Percentiles rank a stretch among this genome's conserved stretches.
These are phyloP conservation scores for Nebria salina DNA, from an alignment of 2,888 invertebrate genomes.

Conservation along the genomic window DNA sequence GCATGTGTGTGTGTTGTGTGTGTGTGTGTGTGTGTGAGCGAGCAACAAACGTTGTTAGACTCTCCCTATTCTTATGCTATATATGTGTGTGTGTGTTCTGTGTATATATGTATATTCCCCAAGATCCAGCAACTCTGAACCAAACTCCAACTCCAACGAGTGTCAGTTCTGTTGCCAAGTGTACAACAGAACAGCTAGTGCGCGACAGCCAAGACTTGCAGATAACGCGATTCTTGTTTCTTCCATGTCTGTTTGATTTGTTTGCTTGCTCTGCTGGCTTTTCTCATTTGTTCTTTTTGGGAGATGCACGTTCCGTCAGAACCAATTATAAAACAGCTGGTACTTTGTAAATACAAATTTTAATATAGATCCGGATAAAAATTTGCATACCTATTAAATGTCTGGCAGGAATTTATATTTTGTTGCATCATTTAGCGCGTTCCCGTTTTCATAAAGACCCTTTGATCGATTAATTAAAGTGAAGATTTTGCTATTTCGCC, in stretches of 20 bases:
- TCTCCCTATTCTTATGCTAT: background rate
- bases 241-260: constrained; percentile 21
- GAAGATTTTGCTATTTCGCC: constrained; percentile 39
- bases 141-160: background rate
- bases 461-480: constrained; percentile 38
- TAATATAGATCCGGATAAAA: constrained; percentile 36
- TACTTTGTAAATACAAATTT: constrained; percentile 38
- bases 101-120: background rate
- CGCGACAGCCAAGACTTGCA: background rate
- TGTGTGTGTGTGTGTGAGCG: background rate
- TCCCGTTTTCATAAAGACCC: constrained; percentile 30
- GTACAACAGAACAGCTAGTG: constrained; percentile 10
- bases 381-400: constrained; percentile 40
- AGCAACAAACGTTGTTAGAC: background rate
- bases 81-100: no score
- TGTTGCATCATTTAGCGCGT: constrained; percentile 36
- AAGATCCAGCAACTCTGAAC: background rate
- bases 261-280: background rate
- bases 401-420: constrained; percentile 32
- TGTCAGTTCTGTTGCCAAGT: constrained; percentile 18
- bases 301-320: constrained; percentile 4
- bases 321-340: constrained; percentile 36
- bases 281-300: constrained; percentile 9
- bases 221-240: constrained; percentile 2
- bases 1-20: background rate